Evolutionary conservation across 2,113 vertebrate species (phyloP), one percentile per base, ranked within the genome.

Genomic region (Epinephelus cyanopodus): DNA sequence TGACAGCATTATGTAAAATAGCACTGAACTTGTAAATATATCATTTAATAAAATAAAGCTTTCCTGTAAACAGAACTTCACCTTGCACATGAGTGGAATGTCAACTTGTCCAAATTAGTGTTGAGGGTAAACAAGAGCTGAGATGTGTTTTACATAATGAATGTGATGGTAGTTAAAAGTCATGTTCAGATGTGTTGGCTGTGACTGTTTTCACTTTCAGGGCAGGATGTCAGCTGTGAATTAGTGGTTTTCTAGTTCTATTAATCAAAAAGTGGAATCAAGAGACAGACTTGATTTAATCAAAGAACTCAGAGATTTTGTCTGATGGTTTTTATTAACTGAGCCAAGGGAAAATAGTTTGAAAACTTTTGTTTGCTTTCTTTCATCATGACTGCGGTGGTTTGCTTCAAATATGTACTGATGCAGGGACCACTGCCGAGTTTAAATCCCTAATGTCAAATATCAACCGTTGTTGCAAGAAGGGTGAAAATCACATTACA

Each of bases 271-370:
- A 61, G 27, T 33, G 3, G 27, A 37, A 39, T 63, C 57, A 5
- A 15, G 12, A 72, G 87, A 87, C 67, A 64, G 80, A 79, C 54
- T 83, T 90, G 58, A 87, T 86, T 91, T 81, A 84, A 76, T 52
- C 50, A 89, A 39, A 21, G 37, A 90, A 70, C 25, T 88, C 50
- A 66, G 7, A 71, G 61, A 86, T 86, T 89, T 85, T 57, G 65
- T 92, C 89, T 89, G 81, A 91, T 87, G 57, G 48, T 42, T n/a
- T 72, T 37, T 37, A 37, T 67, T 83, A 79, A 86, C 83, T 85
- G 67, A 82, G 61, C 47, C 29, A 27, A 50, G 56, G 33, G 33
- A 37, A 37, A 37, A 37, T 37, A 37, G 33, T 37, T 37, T 37
- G 33, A 37, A 37, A 37, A 72, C 8, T 18, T 29, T 4, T 21